Conservation (phyloP, 2,888 invertebrate species). For the Coecobrya sp. region DNA sequence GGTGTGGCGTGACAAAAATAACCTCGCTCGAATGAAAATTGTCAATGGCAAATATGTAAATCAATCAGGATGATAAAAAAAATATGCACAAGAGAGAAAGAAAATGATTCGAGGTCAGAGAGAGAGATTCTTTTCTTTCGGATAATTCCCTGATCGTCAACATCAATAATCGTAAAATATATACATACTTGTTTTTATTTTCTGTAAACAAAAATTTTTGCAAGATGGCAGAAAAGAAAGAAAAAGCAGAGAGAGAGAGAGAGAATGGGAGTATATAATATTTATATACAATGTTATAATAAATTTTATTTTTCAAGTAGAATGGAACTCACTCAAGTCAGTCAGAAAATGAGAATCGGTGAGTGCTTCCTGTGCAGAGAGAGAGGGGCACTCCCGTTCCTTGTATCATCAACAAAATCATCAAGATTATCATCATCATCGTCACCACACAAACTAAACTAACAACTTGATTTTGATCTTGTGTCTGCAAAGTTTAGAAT, state of each 20-base stretch:
- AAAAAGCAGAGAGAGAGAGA: no score
- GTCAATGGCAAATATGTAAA: background rate
- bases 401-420: background rate
- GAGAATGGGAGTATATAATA: no score
- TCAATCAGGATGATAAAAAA: background rate
- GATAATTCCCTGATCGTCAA: background rate
- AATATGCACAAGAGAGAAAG: no score
- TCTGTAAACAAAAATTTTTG: no score
- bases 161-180: background rate
- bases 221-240: no score
- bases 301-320: no score
- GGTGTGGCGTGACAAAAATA: background rate
- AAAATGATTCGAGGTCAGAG: background rate
- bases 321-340: background rate
- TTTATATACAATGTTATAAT: no score
- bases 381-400: background rate
- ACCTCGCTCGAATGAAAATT: background rate
- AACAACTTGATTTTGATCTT: conserved; percentile 15
- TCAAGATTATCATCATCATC: background rate
- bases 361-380: background rate
- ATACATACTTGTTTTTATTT: background rate
- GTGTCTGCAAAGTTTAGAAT: background rate
- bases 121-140: background rate
- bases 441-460: background rate
- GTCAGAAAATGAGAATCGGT: no score